Evolutionary conservation across 2,888 invertebrate species (phyloP).

Genomic region (Machimus rusticus): DNA sequence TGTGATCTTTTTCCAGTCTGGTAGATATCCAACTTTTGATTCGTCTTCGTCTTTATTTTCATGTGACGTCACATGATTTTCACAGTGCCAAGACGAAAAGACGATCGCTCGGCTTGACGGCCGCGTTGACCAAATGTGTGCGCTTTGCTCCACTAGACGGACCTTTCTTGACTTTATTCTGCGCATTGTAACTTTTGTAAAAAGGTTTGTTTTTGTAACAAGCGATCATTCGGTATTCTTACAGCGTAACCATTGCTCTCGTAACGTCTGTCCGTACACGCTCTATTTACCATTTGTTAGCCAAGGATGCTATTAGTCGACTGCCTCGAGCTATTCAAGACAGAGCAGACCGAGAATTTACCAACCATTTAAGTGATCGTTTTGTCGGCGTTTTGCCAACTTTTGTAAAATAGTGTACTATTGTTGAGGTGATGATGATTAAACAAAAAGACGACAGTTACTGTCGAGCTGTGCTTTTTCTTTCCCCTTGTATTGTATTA

Average conservation of each 20-base stretch:
- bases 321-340: conserved; percentile 19
- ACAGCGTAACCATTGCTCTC: conserved; percentile 47
- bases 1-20: conserved; percentile 44
- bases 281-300: conserved; percentile 45
- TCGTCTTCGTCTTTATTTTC: conserved; percentile 20
- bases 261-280: conserved; percentile 46
- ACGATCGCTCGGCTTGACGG: neutral
- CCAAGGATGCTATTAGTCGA: conserved; percentile 44
- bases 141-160: neutral
- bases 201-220: conserved; percentile 32
- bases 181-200: neutral
- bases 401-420: conserved; percentile 27
- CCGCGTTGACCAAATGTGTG: neutral
- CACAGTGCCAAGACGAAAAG: neutral
- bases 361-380: conserved; percentile 41
- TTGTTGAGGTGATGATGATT: conserved; percentile 13
- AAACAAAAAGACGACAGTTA: neutral
- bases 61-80: conserved; percentile 13
- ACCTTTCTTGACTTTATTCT: conserved; percentile 1
- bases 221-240: conserved; percentile 44
- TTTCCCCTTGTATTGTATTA: neutral
- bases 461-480: neutral
- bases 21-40: conserved; percentile 39
- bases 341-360: conserved; percentile 29
- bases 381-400: conserved; percentile 45